phyloP scores from a whole-genome alignment of 2,113 vertebrate species.

The Columba janthina region DNA sequence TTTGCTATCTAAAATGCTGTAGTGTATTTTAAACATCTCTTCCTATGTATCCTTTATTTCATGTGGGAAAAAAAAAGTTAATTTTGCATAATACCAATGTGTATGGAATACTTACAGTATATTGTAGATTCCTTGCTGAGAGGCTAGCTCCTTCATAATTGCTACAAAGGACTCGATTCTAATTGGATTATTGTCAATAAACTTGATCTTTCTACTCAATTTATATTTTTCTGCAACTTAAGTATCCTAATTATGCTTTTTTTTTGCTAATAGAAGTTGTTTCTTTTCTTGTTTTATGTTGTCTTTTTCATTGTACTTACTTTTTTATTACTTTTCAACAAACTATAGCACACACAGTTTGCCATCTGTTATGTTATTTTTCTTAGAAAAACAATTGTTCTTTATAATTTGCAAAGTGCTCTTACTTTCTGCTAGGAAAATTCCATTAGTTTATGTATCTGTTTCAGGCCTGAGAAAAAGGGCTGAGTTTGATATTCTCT shows the following conservation, averaged over 20 bases:
- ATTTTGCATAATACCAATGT: neutral
- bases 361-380: constrained; percentile 28
- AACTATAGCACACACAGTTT: neutral
- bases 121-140: neutral
- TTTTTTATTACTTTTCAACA: constrained; percentile 41
- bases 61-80: neutral
- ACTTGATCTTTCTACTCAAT: neutral
- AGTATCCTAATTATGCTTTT: neutral
- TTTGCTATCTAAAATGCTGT: neutral
- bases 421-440: neutral
- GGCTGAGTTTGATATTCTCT: neutral
- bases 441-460: neutral
- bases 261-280: neutral
- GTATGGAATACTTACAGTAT: neutral
- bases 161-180: neutral
- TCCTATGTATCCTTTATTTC: neutral
- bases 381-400: constrained; percentile 13
- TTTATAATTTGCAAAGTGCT: neutral
- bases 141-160: neutral
- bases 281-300: constrained; percentile 18
- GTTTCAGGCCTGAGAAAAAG: neutral
- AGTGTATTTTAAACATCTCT: neutral
- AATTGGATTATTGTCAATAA: neutral
- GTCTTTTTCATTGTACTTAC: neutral
- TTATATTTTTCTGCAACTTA: neutral